These are phyloP conservation scores for Cichladusa arquata DNA, from an alignment of 2,113 vertebrate genomes.

Conservation along the genomic window DNA sequence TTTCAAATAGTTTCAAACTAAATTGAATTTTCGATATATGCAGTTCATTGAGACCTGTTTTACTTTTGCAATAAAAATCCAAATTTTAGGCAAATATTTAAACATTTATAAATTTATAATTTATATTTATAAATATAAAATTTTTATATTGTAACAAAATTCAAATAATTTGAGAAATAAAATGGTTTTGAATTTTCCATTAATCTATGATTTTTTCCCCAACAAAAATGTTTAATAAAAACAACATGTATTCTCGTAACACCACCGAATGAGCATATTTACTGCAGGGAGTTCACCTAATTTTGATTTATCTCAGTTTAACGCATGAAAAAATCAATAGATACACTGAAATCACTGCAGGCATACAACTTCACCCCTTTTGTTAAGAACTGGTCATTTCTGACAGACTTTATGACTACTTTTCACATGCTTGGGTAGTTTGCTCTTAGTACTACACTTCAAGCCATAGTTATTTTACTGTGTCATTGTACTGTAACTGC, in stretches of 20 bases:
- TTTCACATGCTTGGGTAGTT: neutral
- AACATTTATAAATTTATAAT: neutral
- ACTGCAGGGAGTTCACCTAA: neutral
- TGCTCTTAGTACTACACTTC: neutral
- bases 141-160: too few species aligned
- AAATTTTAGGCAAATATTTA: neutral
- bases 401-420: neutral
- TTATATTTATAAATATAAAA: too few species aligned
- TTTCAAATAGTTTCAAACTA: neutral
- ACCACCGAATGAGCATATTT: neutral
- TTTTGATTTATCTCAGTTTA: neutral
- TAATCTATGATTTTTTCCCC: neutral
- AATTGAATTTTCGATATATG: neutral
- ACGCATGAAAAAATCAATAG: neutral
- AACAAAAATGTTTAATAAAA: neutral
- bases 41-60: neutral
- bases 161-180: neutral
- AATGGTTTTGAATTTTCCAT: neutral
- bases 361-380: accelerated
- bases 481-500: neutral
- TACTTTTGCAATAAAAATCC: neutral
- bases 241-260: neutral
- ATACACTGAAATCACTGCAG: neutral
- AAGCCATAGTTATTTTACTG: neutral
- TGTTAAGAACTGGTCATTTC: neutral